Base-by-base conservation (phyloP, 2,888 invertebrate species). In the Chrysotoxum bicinctum region DNA sequence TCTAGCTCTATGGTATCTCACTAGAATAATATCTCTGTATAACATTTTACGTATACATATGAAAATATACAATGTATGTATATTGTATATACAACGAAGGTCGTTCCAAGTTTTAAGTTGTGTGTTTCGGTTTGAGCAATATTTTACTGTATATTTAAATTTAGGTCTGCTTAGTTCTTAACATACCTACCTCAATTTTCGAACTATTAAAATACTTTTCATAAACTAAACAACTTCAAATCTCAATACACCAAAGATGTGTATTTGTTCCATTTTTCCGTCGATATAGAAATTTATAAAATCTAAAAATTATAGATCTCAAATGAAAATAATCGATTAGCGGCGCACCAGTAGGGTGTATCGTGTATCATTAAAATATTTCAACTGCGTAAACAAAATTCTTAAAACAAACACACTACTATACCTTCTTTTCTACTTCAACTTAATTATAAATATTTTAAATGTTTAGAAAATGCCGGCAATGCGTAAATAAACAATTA, bases 331-430 rank as follows among this genome's bases (percentile, higher is more conserved):
- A 43, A 69, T 64, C 30, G 66, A 72, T 77, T 77, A 54, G 43
- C 68, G 66, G 35, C 58, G 45, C 77, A 60, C 50, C 66, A 70
- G 76, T 68, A 45, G 58, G 43, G 52, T 72, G 60, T 66, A 37
- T 54, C 56, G 43, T 76, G 64, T 68, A 66, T 77, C 76, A 68
- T 77, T 72, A 60, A 64, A 76, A 80, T 80, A 68, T 74, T 74
- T 80, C 43, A 72, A 60, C 14, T 82, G 56, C 12, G 32, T 82
- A 82, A 76, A 76, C 72, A 81, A 58, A 52, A 66, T 50, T 66
- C 72, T 68, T 37, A 68, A 76, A 76, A 66, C 66, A 66, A 12
- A 21, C 62, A 26, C 14, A 16, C 26, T 10, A 3, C 9, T 56
- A 40, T 7, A 3, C 2, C 23, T 10, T 62, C 48, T n/a, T 74